phyloP scores from a whole-genome alignment of 1,140 invertebrate species.

The Drosophila novamexicana region DNA sequence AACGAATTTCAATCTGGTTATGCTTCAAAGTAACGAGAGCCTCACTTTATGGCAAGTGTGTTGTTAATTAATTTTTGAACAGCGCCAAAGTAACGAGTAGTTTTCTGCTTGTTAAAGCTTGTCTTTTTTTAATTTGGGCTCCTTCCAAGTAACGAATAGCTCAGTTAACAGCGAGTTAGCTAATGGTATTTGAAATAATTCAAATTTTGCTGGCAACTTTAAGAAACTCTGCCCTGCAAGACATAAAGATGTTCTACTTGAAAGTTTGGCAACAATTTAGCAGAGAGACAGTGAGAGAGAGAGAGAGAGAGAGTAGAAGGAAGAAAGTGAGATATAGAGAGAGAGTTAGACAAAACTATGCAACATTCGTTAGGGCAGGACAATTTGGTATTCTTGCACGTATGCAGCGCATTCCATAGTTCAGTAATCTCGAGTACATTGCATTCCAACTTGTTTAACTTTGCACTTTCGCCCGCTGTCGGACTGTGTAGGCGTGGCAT shows the following conservation, averaged over 20 bases:
- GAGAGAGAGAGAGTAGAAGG: not conserved
- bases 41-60: too few species aligned
- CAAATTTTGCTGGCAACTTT: not conserved
- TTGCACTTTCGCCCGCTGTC: slow-evolving; percentile 31
- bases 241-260: not conserved
- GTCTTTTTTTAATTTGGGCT: not conserved
- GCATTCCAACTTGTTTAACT: slow-evolving; percentile 51
- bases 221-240: not conserved
- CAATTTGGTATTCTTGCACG: slow-evolving; percentile 39
- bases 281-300: not conserved
- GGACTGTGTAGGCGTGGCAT: not conserved
- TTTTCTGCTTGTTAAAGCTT: not conserved
- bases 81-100: not conserved
- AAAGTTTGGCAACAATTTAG: slow-evolving; percentile 29
- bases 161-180: not conserved
- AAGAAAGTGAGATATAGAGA: not conserved
- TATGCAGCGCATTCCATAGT: slow-evolving; percentile 45
- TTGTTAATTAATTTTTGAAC: too few species aligned
- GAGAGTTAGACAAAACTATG: slow-evolving; percentile 1
- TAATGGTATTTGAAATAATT: not conserved
- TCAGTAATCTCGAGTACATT: slow-evolving; percentile 50
- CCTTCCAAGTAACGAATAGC: not conserved
- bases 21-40: not conserved
- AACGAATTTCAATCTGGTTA: not conserved
- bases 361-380: slow-evolving; percentile 19